Evolutionary conservation across 2,888 invertebrate species (phyloP).

Genomic region (Folsomia manolachei): DNA sequence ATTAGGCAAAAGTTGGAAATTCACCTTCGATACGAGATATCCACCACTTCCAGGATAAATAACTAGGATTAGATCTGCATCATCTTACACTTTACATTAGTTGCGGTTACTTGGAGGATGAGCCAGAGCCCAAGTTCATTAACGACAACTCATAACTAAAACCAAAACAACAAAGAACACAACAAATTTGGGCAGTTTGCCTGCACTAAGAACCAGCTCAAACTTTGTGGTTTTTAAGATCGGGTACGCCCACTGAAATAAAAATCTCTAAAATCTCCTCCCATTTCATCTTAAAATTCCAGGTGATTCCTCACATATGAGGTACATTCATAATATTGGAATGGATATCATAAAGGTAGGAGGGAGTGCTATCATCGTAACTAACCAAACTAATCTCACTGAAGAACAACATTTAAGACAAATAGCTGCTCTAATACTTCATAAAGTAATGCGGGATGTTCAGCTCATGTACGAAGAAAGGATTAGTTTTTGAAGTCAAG

Average conservation of each 20-base stretch:
- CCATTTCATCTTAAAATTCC: conserved; percentile 40
- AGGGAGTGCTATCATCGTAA: not conserved
- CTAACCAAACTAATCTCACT: not conserved
- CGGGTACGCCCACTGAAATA: conserved; percentile 19
- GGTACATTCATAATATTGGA: too few species aligned
- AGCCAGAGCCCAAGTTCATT: not conserved
- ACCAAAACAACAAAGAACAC: not conserved
- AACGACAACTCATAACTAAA: conserved; percentile 4
- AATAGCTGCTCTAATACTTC: conserved; percentile 6
- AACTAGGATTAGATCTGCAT: not conserved
- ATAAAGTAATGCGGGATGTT: not conserved
- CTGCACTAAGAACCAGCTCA: too few species aligned
- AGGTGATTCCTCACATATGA: too few species aligned
- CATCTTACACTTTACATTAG: not conserved
- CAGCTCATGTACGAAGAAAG: not conserved
- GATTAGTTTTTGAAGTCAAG: not conserved
- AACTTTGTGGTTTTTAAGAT: conserved; percentile 10
- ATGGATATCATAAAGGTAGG: too few species aligned
- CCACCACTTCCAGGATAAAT: too few species aligned
- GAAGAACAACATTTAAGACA: conserved; percentile 4
- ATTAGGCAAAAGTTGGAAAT: too few species aligned
- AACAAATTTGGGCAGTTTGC: not conserved
- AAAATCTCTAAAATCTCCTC: conserved; percentile 29
- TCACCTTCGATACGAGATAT: too few species aligned
- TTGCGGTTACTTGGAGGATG: not conserved